phyloP scores from a whole-genome alignment of 53 echinoderm and acorn worm species.

The Echinarachnius parma region DNA sequence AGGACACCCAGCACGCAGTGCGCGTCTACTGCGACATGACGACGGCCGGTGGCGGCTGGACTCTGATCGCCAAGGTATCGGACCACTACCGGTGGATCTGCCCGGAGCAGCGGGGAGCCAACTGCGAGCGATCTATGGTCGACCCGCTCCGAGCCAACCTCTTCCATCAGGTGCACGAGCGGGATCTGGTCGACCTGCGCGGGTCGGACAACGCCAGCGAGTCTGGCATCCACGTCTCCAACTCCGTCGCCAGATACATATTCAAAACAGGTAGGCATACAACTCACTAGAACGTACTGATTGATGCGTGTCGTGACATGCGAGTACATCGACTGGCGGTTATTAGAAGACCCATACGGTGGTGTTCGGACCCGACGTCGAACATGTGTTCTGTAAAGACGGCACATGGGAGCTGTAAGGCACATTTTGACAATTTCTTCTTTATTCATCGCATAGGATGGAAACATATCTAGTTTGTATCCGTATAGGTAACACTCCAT shows the following conservation, averaged over 20 bases:
- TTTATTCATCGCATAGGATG: too few species aligned
- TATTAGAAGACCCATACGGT: too few species aligned
- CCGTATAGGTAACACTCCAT: too few species aligned
- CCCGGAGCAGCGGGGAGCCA: constrained; percentile 29
- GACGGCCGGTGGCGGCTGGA: constrained; percentile 55
- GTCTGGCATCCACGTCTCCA: constrained; percentile 45
- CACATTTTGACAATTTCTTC: too few species aligned
- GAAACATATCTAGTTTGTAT: too few species aligned
- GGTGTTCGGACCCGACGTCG: too few species aligned
- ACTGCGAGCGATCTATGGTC: constrained; percentile 30
- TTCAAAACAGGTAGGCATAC: constrained; percentile 54
- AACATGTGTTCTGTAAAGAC: too few species aligned
- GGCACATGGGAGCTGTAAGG: too few species aligned
- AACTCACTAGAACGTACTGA: too few species aligned
- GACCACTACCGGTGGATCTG: constrained; percentile 54
- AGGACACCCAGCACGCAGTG: constrained; percentile 43
- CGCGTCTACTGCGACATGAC: constrained; percentile 58
- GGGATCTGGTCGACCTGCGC: constrained; percentile 34
- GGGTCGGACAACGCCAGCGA: constrained; percentile 35
- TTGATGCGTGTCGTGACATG: too few species aligned
- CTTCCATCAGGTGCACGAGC: constrained; percentile 47
- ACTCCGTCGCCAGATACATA: constrained; percentile 37
- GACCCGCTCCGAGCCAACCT: constrained; percentile 48
- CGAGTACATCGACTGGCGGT: too few species aligned
- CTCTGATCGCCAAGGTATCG: constrained; percentile 54